These are phyloP conservation scores for Bombus vancouverensis DNA, from an alignment of 1,140 invertebrate genomes.

Conservation along the genomic window DNA sequence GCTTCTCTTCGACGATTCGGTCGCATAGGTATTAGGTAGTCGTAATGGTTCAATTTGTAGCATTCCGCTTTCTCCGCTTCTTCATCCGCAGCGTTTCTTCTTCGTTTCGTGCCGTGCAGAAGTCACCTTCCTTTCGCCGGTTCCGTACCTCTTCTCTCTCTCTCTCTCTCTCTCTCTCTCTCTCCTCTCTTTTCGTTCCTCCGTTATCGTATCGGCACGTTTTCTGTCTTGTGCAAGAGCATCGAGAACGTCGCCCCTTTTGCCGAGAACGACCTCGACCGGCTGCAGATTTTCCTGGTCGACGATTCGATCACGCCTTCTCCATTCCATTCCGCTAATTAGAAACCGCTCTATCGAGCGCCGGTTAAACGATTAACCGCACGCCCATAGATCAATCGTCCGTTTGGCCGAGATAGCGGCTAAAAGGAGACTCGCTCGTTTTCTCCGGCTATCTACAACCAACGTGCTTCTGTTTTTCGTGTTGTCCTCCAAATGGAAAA, in stretches of 20 bases:
- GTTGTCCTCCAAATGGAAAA: slow-evolving; percentile 33
- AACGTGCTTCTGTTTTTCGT: slow-evolving; percentile 8
- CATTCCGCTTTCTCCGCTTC: slow-evolving; percentile 56
- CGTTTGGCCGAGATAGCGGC: slow-evolving; percentile 38
- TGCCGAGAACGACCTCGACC: slow-evolving; percentile 19
- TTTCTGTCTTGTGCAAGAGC: slow-evolving; percentile 28
- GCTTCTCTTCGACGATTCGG: slow-evolving; percentile 56
- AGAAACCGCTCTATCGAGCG: slow-evolving; percentile 76
- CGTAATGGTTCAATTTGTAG: slow-evolving; percentile 70
- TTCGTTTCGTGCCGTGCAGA: slow-evolving; percentile 45
- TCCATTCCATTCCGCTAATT: slow-evolving; percentile 74
- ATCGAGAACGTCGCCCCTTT: slow-evolving; percentile 32
- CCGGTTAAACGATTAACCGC: slow-evolving; percentile 76
- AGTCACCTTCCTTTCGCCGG: slow-evolving; percentile 49
- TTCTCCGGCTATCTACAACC: not conserved
- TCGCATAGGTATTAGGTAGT: slow-evolving; percentile 46
- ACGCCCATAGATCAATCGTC: slow-evolving; percentile 72
- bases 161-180: not conserved
- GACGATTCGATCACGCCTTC: slow-evolving; percentile 73
- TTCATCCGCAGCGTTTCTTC: slow-evolving; percentile 27
- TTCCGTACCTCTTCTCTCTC: not conserved
- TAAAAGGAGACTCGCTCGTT: not conserved
- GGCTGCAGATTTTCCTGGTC: slow-evolving; percentile 58
- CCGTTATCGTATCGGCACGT: not conserved
- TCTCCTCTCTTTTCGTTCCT: too few relatives aligned